These are phyloP conservation scores for Linepithema humile DNA, from an alignment of 1,140 invertebrate genomes.

Conservation along the genomic window DNA sequence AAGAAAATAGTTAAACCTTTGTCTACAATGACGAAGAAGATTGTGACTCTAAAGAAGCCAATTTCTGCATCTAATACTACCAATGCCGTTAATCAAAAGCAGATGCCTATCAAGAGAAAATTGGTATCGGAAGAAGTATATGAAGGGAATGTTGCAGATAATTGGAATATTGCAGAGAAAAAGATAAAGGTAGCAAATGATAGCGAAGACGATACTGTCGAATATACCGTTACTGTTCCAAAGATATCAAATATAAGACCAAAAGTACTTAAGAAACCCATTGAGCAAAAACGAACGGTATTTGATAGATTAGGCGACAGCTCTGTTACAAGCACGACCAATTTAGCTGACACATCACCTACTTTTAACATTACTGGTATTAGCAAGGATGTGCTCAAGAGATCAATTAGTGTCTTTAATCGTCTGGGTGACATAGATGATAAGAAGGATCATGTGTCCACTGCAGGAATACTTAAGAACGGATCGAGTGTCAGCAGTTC, in stretches of 20 bases:
- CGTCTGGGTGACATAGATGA: slow-evolving; percentile 81
- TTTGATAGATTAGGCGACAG: slow-evolving; percentile 83
- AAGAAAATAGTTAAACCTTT: slow-evolving; percentile 68
- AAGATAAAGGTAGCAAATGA: slow-evolving; percentile 75
- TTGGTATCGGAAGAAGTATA: slow-evolving; percentile 46
- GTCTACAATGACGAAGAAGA: slow-evolving; percentile 51
- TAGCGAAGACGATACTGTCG: slow-evolving; percentile 79
- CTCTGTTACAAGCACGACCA: slow-evolving; percentile 83
- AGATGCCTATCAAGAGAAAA: slow-evolving; percentile 70
- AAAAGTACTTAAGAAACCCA: slow-evolving; percentile 78
- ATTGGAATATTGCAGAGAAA: slow-evolving; percentile 63
- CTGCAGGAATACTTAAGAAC: slow-evolving; percentile 75
- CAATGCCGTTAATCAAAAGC: slow-evolving; percentile 59
- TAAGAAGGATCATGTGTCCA: slow-evolving; percentile 71
- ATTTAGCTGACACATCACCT: slow-evolving; percentile 72
- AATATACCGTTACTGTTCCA: slow-evolving; percentile 83
- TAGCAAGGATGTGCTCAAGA: slow-evolving; percentile 77
- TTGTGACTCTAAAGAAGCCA: slow-evolving; percentile 70
- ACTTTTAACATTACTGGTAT: slow-evolving; percentile 82
- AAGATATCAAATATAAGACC: slow-evolving; percentile 79
- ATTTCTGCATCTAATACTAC: slow-evolving; percentile 56
- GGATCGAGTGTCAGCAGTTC: slow-evolving; percentile 55
- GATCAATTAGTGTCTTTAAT: slow-evolving; percentile 80
- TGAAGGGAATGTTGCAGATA: slow-evolving; percentile 65
- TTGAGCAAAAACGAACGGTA: slow-evolving; percentile 82